Evolutionary conservation across 2,888 invertebrate species (phyloP), one percentile per base, ranked within the genome.

Genomic region (Seira sanloemensis): DNA sequence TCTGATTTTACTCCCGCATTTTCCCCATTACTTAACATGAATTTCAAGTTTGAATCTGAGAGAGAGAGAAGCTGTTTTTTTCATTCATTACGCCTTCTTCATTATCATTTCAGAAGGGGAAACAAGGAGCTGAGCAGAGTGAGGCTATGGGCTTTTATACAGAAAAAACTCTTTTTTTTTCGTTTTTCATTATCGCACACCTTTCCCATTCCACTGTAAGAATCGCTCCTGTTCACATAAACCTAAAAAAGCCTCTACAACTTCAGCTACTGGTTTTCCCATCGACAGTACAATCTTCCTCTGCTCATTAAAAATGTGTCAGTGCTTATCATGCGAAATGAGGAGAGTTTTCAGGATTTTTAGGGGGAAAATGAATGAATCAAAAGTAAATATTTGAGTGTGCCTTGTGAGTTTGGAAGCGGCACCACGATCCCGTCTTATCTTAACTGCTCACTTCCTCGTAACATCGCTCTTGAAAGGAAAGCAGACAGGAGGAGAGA

Each of bases 191-290:
- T 66, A 7, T 58, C n/a, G 58, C 58, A 58, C 58, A 12, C 23
- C 37, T 37, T 37, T 7, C 37, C 12, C 37, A 37, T 12, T 37
- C 37, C n/a, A n/a, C n/a, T n/a, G n/a, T n/a, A n/a, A 66, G 21
- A 7, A 37, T 37, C 66, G 75, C 66, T 50, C 19, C 54, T 24
- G 76, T 78, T 78, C 65, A 65, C 69, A 78, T 78, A 27, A 58
- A 26, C n/a, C 23, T 25, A 37, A n/a, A n/a, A n/a, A 37, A 37
- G 37, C 37, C 37, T 7, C 37, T 12, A 37, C 4, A 37, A 54
- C 69, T 80, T 74, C 74, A 69, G 81, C 81, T 81, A 81, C 81
- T 81, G 81, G 81, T 81, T 81, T 81, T 81, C 81, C 81, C 75
- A 81, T 81, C 69, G 69, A 26, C 75, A 75, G 37, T 26, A 7